Conservation (phyloP, 2,113 vertebrate genomes). For the Alexandromys fortis region DNA sequence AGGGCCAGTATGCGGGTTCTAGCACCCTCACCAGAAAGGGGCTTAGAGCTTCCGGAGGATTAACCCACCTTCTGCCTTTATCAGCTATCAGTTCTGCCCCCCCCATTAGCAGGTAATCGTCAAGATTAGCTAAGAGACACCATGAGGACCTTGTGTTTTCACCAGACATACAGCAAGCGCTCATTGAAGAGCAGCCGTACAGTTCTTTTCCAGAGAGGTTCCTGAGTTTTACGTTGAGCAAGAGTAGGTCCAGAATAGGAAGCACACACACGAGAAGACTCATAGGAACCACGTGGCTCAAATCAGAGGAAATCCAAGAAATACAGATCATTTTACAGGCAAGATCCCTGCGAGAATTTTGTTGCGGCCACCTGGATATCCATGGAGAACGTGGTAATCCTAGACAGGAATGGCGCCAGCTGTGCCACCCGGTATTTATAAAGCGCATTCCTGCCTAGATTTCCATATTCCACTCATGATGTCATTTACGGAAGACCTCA, state of each 20-base stretch:
- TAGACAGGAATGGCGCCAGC: rapidly evolving
- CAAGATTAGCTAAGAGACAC: rapidly evolving
- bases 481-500: rapidly evolving
- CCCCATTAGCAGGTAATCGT: no score
- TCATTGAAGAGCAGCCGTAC: rapidly evolving
- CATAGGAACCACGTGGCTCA: rapidly evolving
- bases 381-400: rapidly evolving
- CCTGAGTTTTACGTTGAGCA: neutral
- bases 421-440: no score
- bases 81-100: neutral
- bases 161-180: rapidly evolving
- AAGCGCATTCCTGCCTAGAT: neutral
- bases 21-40: rapidly evolving
- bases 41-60: neutral
- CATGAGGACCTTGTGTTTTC: rapidly evolving
- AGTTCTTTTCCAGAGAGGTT: neutral
- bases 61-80: rapidly evolving
- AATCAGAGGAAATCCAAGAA: rapidly evolving
- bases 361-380: neutral
- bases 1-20: rapidly evolving
- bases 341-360: neutral
- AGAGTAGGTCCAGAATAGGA: neutral
- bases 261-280: neutral
- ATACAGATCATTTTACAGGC: no score
- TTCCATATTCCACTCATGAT: rapidly evolving